phyloP scores from a whole-genome alignment of 1,140 invertebrate species.

The Drosophila littoralis region DNA sequence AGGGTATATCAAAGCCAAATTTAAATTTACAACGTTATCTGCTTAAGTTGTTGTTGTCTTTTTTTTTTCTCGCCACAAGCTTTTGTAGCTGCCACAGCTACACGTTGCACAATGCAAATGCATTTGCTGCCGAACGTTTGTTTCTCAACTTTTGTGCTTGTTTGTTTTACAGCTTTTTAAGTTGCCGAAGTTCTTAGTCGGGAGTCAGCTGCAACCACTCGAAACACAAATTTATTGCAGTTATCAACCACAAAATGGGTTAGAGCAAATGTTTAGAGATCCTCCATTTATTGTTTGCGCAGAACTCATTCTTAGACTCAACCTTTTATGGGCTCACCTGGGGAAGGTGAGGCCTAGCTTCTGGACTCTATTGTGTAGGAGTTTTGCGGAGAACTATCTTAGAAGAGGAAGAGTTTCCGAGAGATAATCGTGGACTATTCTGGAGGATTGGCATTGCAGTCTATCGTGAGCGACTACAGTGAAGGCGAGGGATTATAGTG shows the following conservation, averaged over 20 bases:
- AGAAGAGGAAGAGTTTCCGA: too few relatives aligned
- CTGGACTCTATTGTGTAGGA: too few relatives aligned
- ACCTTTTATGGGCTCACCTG: too few relatives aligned
- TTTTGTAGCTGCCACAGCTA: constrained; percentile 1
- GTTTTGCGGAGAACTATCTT: too few relatives aligned
- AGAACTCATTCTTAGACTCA: too few relatives aligned
- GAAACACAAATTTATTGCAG: not conserved
- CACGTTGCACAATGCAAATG: constrained; percentile 21
- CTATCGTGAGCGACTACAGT: too few relatives aligned
- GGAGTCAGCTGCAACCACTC: constrained; percentile 5
- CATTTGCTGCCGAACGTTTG: constrained; percentile 13
- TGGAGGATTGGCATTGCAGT: too few relatives aligned
- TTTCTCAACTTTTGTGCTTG: constrained; percentile 8
- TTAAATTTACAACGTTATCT: constrained; percentile 32
- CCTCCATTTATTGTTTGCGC: not conserved
- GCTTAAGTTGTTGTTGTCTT: not conserved
- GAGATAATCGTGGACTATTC: too few relatives aligned
- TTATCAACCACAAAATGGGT: not conserved
- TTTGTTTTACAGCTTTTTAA: constrained; percentile 4
- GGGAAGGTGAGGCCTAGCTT: too few relatives aligned
- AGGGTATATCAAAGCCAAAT: constrained; percentile 7
- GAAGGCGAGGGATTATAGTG: too few relatives aligned
- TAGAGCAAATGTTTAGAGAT: too few relatives aligned
- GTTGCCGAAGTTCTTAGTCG: not conserved
- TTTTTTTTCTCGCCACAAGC: not conserved